Percentiles rank a stretch among this genome's conserved stretches.
Conservation (phyloP, 2,888 invertebrate species). For the Galeruca laticollis region DNA sequence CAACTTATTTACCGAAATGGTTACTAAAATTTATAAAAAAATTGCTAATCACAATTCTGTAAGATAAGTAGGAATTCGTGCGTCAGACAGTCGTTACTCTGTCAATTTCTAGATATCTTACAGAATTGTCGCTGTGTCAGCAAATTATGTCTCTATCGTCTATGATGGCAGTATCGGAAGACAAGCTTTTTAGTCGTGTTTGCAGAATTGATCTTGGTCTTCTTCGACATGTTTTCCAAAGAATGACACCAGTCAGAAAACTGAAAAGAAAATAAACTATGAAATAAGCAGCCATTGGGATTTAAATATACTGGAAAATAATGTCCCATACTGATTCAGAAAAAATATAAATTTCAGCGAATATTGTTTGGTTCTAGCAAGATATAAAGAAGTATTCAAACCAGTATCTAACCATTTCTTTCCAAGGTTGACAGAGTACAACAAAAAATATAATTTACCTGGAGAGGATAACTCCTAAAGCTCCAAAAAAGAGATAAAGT, state of each 20-base stretch:
- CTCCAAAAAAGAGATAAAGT: constrained; percentile 73
- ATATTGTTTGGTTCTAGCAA: too few relatives aligned
- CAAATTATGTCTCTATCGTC: constrained; percentile 92
- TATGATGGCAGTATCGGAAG: constrained; percentile 86
- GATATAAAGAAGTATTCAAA: too few relatives aligned
- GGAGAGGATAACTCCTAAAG: constrained; percentile 64
- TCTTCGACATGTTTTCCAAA: constrained; percentile 67
- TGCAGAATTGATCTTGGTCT: constrained; percentile 82
- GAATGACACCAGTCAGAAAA: constrained; percentile 55
- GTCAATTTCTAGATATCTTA: constrained; percentile 91
- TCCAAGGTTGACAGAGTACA: too few relatives aligned
- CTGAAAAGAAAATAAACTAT: constrained; percentile 40
- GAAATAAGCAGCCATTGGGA: too few relatives aligned
- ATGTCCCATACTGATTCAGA: too few relatives aligned
- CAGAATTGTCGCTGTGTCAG: constrained; percentile 97
- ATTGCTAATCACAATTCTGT: constrained; percentile 59
- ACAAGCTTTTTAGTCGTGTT: constrained; percentile 83
- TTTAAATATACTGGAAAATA: too few relatives aligned
- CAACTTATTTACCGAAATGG: constrained; percentile 2
- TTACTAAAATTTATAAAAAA: constrained; percentile 28
- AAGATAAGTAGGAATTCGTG: constrained; percentile 50
- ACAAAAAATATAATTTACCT: constrained; percentile 44
- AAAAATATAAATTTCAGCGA: too few relatives aligned
- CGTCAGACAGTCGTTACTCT: constrained; percentile 92
- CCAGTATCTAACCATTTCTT: too few relatives aligned